Conservation (phyloP, 2,888 invertebrate species). For the Gonocerus acuteangulatus region DNA sequence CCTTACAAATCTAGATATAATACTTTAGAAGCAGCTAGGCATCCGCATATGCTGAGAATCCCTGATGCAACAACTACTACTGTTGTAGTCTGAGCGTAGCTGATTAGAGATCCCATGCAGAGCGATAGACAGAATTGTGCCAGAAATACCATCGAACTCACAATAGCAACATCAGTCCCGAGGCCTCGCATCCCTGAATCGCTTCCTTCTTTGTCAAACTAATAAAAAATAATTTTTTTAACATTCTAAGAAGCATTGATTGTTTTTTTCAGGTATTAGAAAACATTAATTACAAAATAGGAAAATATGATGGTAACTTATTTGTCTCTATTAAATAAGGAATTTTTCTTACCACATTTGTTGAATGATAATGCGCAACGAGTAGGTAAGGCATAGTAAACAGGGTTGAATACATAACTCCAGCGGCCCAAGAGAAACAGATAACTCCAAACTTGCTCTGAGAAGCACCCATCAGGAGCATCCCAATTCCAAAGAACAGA, state of each 20-base stretch:
- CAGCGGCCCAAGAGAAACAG: slow-evolving; percentile 85
- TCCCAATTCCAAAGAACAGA: slow-evolving; percentile 78
- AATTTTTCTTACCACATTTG: slow-evolving; percentile 62
- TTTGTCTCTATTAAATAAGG: too few relatives aligned
- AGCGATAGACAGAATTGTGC: slow-evolving; percentile 87
- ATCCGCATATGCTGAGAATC: slow-evolving; percentile 74
- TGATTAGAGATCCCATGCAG: slow-evolving; percentile 77
- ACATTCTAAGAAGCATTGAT: too few relatives aligned
- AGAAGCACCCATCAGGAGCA: slow-evolving; percentile 74
- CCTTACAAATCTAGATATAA: slow-evolving; percentile 74
- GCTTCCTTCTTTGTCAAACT: slow-evolving; percentile 47
- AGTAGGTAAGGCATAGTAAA: slow-evolving; percentile 95
- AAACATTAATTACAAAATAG: too few relatives aligned
- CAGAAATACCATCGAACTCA: slow-evolving; percentile 91
- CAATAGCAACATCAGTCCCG: slow-evolving; percentile 89
- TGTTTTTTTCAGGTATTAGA: too few relatives aligned
- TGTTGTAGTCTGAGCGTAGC: slow-evolving; percentile 71
- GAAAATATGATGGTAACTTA: too few relatives aligned
- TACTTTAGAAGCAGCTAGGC: slow-evolving; percentile 75
- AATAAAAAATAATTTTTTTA: slow-evolving; percentile 20
- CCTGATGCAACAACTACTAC: slow-evolving; percentile 83
- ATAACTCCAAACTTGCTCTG: slow-evolving; percentile 72
- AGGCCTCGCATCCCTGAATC: slow-evolving; percentile 64
- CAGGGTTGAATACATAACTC: slow-evolving; percentile 93
- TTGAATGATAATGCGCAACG: slow-evolving; percentile 90